Percentiles rank a stretch among this genome's conserved stretches.
These are phyloP conservation scores for Oncorhynchus mykiss DNA, from an alignment of 2,113 vertebrate genomes.

Conservation along the genomic window DNA sequence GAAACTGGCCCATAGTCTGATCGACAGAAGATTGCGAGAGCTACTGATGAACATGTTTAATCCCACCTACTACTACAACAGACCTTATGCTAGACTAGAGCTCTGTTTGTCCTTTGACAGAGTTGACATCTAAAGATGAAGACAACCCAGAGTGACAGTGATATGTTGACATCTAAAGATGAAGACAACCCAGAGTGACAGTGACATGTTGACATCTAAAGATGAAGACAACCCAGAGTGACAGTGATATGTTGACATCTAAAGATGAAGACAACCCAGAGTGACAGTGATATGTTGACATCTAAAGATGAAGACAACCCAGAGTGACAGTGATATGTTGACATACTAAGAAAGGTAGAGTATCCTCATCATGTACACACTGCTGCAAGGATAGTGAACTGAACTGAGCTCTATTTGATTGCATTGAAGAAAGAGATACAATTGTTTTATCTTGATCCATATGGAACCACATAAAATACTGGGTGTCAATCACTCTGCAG, in stretches of 20 bases:
- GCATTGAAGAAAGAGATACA: conserved; percentile 28
- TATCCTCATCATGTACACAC: conserved; percentile 24
- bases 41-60: not conserved
- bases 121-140: conserved; percentile 19
- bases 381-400: conserved; percentile 36
- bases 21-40: not conserved
- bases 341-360: conserved; percentile 46
- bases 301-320: conserved; percentile 39
- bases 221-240: too few species aligned
- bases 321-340: conserved; percentile 57
- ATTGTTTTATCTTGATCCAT: conserved; percentile 14
- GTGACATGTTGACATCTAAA: conserved; percentile 70
- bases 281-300: too few species aligned
- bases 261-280: conserved; percentile 42
- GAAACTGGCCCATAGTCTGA: too few species aligned
- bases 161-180: conserved; percentile 74
- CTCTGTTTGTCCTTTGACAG: conserved; percentile 2
- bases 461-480: conserved; percentile 56
- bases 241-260: conserved; percentile 51
- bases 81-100: not conserved
- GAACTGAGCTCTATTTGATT: conserved; percentile 23
- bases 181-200: conserved; percentile 31
- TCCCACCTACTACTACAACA: not conserved
- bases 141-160: conserved; percentile 44
- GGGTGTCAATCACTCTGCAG: conserved; percentile 48